Conservation (phyloP, 2,888 invertebrate genomes). For the Melanostoma scalare region DNA sequence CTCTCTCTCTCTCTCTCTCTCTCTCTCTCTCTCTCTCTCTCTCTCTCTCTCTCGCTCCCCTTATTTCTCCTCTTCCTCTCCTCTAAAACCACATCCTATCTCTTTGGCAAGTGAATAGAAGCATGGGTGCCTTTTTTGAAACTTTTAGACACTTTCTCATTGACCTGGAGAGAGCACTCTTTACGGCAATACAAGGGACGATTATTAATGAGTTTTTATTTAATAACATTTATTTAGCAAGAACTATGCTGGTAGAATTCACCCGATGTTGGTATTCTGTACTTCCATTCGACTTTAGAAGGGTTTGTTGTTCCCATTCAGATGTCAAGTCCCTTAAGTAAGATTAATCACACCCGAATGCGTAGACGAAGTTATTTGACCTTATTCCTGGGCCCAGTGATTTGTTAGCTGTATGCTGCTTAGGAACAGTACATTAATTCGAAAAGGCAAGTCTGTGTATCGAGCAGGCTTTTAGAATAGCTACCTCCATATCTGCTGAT, state of each 20-base stretch:
- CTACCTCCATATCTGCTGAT: slow-evolving; percentile 41
- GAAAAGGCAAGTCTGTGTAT: slow-evolving; percentile 10
- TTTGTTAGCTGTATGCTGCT: slow-evolving; percentile 50
- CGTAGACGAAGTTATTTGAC: slow-evolving; percentile 46
- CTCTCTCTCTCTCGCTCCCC: too few species aligned
- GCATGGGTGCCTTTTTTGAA: too few species aligned
- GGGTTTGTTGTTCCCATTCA: slow-evolving; percentile 14
- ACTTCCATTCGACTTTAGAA: not conserved
- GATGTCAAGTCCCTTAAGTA: slow-evolving; percentile 46
- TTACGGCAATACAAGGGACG: too few species aligned
- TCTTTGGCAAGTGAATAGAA: too few species aligned
- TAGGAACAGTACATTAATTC: slow-evolving; percentile 48
- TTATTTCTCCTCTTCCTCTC: too few species aligned
- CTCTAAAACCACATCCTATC: too few species aligned
- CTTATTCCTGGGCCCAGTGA: slow-evolving; percentile 46
- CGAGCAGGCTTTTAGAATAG: slow-evolving; percentile 30
- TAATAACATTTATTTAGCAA: too few species aligned
- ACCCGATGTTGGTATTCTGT: not conserved
- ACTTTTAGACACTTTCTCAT: too few species aligned
- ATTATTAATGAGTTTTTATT: too few species aligned
- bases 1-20: too few species aligned
- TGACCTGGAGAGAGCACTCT: too few species aligned
- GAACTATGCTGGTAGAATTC: not conserved
- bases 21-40: too few species aligned
- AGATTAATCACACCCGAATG: slow-evolving; percentile 64